A percentile compares a stretch with the other conserved stretches of the same genome.
phyloP scores from a whole-genome alignment of 2,888 invertebrate species.

The Amblyjoppa proteus region DNA sequence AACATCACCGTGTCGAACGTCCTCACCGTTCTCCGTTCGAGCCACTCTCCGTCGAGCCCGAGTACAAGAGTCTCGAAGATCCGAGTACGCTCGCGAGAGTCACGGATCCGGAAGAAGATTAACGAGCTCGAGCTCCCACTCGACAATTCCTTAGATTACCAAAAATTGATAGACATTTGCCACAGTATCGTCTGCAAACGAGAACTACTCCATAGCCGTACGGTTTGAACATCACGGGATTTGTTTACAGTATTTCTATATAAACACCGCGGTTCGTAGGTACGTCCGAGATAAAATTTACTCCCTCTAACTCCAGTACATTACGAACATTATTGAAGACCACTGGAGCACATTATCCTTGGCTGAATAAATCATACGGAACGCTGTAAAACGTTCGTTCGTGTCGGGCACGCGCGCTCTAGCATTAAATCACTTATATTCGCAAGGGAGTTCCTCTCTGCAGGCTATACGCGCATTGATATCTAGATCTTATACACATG shows the following conservation, averaged over 20 bases:
- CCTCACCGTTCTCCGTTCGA: background rate
- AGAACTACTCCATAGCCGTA: constrained; percentile 22
- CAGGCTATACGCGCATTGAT: constrained; percentile 60
- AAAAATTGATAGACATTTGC: constrained; percentile 35
- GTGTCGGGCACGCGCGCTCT: constrained; percentile 52
- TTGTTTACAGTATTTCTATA: constrained; percentile 41
- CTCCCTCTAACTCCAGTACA: background rate
- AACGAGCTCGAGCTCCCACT: constrained; percentile 51
- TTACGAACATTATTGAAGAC: constrained; percentile 58
- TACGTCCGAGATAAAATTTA: background rate
- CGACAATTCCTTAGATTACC: constrained; percentile 5
- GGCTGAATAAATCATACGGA: constrained; percentile 60
- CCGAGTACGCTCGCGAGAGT: constrained; percentile 8
- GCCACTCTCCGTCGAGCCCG: background rate
- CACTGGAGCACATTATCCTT: constrained; percentile 51
- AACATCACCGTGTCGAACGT: constrained; percentile 8
- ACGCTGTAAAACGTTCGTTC: constrained; percentile 50
- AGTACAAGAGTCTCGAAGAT: constrained; percentile 5
- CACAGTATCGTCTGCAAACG: constrained; percentile 16
- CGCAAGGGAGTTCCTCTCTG: constrained; percentile 39
- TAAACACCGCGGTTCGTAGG: background rate
- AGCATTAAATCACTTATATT: constrained; percentile 68
- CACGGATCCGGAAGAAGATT: constrained; percentile 43
- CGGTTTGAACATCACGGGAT: constrained; percentile 42
- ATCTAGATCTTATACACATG: constrained; percentile 64